Conservation (phyloP, 1,140 invertebrate genomes). For the Drosophila ercepeae region DNA sequence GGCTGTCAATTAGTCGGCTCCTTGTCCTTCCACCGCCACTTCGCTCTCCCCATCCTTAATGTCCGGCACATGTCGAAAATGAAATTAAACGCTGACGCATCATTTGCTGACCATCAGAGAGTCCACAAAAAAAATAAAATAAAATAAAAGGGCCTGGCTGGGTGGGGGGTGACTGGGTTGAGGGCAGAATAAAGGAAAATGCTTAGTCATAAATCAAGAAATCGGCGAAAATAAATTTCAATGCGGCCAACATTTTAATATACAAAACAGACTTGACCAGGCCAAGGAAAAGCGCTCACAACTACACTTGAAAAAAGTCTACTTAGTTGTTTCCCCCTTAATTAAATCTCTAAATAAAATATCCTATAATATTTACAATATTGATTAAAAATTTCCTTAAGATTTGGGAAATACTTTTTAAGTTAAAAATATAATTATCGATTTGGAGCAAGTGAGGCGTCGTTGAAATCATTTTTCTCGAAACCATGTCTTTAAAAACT, state of each 20-base stretch:
- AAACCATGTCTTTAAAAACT: too few relatives aligned
- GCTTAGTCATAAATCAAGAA: slow-evolving; percentile 73
- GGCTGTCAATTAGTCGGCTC: slow-evolving; percentile 53
- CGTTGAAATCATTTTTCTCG: too few relatives aligned
- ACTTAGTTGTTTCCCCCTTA: too few relatives aligned
- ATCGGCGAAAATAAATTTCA: slow-evolving; percentile 74
- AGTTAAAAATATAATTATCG: too few relatives aligned
- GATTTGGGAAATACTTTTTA: too few relatives aligned
- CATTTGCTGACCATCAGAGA: slow-evolving; percentile 58
- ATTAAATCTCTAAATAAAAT: too few relatives aligned
- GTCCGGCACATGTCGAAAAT: slow-evolving; percentile 60
- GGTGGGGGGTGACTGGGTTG: neutral
- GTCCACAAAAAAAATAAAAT: neutral
- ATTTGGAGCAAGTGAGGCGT: too few relatives aligned
- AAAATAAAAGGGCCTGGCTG: neutral
- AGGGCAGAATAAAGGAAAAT: slow-evolving; percentile 42
- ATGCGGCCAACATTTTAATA: slow-evolving; percentile 71
- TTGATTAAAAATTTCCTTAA: too few relatives aligned
- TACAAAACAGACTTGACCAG: slow-evolving; percentile 56
- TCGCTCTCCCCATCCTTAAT: slow-evolving; percentile 54
- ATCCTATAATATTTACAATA: too few relatives aligned
- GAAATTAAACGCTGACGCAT: slow-evolving; percentile 71
- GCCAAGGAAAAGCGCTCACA: slow-evolving; percentile 1
- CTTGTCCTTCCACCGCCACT: neutral
- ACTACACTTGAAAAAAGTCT: neutral